A percentile compares a stretch with the other conserved stretches of the same genome.
Evolutionary conservation across 92 coral and sea anemone species (phyloP).

Genomic region (Umimayanthus kanabou): DNA sequence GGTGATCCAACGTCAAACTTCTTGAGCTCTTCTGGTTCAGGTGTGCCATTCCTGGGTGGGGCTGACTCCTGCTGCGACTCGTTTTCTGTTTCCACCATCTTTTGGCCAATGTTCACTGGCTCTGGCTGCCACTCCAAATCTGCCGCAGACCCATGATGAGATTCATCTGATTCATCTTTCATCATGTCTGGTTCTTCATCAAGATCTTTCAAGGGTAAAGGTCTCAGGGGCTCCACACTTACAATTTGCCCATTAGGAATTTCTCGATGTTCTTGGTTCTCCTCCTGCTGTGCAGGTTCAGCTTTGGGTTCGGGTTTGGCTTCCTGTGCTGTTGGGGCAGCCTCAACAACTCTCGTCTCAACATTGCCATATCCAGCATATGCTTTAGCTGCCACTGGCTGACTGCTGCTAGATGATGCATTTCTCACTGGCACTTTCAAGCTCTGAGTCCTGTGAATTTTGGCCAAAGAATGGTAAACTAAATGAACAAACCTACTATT

Average conservation of each 20-base stretch:
- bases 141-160: conserved; percentile 58
- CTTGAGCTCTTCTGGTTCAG: conserved; percentile 47
- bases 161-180: conserved; percentile 79
- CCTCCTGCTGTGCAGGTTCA: conserved; percentile 52
- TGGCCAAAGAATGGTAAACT: background rate
- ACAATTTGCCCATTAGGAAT: conserved; percentile 55
- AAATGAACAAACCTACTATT: no score
- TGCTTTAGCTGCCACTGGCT: conserved; percentile 70
- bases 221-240: conserved; percentile 54
- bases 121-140: conserved; percentile 89
- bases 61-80: background rate
- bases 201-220: conserved; percentile 76
- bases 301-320: conserved; percentile 22
- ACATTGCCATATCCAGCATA: conserved; percentile 80
- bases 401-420: conserved; percentile 65
- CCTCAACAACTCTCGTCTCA: conserved; percentile 86
- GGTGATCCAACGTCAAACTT: conserved; percentile 60
- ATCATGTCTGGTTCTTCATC: conserved; percentile 90
- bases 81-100: conserved; percentile 19
- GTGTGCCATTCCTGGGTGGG: background rate
- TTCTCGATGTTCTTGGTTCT: conserved; percentile 33
- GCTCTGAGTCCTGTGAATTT: conserved; percentile 80
- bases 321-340: conserved; percentile 58
- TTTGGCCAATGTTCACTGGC: conserved; percentile 23
- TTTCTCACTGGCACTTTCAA: conserved; percentile 76